A percentile compares a stretch with the other conserved stretches of the same genome.
phyloP scores from a whole-genome alignment of 2,888 invertebrate genomes.

The Leptinotarsa rubiginosa region DNA sequence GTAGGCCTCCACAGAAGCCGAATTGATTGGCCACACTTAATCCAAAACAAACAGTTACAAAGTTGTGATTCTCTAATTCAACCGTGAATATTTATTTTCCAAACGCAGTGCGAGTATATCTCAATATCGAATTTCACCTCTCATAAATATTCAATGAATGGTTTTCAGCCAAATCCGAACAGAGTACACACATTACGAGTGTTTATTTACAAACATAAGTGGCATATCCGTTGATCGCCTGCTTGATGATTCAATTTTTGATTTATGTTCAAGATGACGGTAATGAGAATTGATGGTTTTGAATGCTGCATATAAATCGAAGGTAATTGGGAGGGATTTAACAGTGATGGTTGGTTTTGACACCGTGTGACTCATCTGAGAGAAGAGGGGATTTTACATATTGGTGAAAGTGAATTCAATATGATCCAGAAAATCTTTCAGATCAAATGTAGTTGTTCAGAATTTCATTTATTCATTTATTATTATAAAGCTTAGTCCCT shows the following conservation, averaged over 20 bases:
- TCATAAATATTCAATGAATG: constrained; percentile 37
- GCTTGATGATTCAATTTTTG: constrained; percentile 35
- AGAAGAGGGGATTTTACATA: too few relatives aligned
- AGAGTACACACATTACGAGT: constrained; percentile 31
- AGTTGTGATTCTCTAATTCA: constrained; percentile 32
- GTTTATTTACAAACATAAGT: constrained; percentile 37
- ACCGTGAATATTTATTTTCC: constrained; percentile 35
- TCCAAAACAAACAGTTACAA: constrained; percentile 34
- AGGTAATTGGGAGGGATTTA: constrained; percentile 7
- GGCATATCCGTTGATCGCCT: constrained; percentile 30
- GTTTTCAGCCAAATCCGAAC: constrained; percentile 22
- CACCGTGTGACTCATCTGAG: neutral
- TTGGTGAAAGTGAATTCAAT: too few relatives aligned
- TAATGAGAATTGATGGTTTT: constrained; percentile 30
- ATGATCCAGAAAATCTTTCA: too few relatives aligned
- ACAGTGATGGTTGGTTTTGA: neutral
- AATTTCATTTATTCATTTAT: too few relatives aligned
- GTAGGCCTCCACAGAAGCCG: constrained; percentile 23
- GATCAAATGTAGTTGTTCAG: too few relatives aligned
- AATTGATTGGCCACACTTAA: constrained; percentile 15
- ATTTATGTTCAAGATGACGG: constrained; percentile 34
- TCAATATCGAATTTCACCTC: constrained; percentile 35
- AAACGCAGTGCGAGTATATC: constrained; percentile 33
- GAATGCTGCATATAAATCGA: constrained; percentile 17
- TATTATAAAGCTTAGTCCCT: too few relatives aligned